A percentile compares a stretch with the other conserved stretches of the same genome.
Evolutionary conservation across 2,888 invertebrate species (phyloP).

Genomic region (Cactoblastis cactorum): DNA sequence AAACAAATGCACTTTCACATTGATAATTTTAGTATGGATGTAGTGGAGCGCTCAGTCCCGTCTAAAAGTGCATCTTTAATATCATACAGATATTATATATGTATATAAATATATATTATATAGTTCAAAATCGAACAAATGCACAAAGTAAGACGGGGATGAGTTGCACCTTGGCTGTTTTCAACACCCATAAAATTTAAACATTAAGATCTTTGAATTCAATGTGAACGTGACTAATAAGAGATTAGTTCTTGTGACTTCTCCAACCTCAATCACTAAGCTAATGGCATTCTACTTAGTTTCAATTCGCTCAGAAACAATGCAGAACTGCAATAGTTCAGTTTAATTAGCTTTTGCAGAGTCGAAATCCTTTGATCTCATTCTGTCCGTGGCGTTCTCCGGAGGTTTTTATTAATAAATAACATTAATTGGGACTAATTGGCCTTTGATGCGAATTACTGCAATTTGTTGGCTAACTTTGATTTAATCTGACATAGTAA

Average conservation of each 20-base stretch:
- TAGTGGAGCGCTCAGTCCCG: too few relatives aligned
- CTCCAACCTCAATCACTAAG: not conserved
- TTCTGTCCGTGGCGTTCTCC: not conserved
- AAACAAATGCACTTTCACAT: too few relatives aligned
- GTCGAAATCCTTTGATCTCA: not conserved
- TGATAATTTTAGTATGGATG: too few relatives aligned
- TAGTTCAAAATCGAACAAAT: too few relatives aligned
- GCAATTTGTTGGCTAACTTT: not conserved
- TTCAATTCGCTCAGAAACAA: not conserved
- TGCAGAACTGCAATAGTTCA: not conserved
- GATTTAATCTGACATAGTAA: constrained; percentile 82
- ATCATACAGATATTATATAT: too few relatives aligned
- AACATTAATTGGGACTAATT: not conserved
- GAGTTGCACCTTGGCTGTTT: too few relatives aligned
- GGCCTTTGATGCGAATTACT: not conserved
- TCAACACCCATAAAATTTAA: not conserved
- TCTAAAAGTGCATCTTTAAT: too few relatives aligned
- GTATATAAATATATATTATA: too few relatives aligned
- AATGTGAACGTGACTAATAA: not conserved
- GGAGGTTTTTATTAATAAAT: not conserved
- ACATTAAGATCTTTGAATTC: not conserved
- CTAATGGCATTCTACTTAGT: not conserved
- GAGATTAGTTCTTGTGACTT: not conserved
- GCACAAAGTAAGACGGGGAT: too few relatives aligned
- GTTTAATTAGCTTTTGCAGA: not conserved